Evolutionary conservation across 2,113 vertebrate genomes (phyloP), one percentile per base, ranked within the genome.

Genomic region (Daubentonia madagascariensis): DNA sequence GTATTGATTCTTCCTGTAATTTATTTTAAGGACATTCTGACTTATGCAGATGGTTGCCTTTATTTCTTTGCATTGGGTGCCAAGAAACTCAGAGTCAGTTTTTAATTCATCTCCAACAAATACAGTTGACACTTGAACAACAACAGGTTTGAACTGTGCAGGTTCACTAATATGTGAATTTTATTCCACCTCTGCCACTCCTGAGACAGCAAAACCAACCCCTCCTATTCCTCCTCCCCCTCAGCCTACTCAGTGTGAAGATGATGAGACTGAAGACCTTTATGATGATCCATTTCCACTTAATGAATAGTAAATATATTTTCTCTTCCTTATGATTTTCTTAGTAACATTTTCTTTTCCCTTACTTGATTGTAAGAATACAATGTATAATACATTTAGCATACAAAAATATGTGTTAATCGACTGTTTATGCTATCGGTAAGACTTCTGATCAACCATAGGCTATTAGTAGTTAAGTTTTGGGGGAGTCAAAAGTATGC

Each of bases 41-140:
- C 75, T 79, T 84, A 35, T 95, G 54, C 32, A 84, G 52, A 89
- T 92, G 12, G 40, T 50, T 75, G 43, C 8, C 57, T 96, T 87
- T 92, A 75, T 85, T 86, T 94, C 59, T 97, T 89, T 79, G 54
- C 70, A 83, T 54, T 83, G 40, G 11, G n/a, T 48, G n/a, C 86
- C 75, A 72, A 72, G 37, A 50, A 97, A 52, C 59, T 92, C 28
- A 48, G 40, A 57, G 25, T 45, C 8, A 18, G n/a, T 40, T 86
- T 96, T 85, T 88, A 63, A 89, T 97, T 96, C 5, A 63, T 70
- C 50, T 80, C 43, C 95, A 91, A 85, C 63, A 85, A 85, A 79
- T n/a, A 81, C 16, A 48, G 73, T 48, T 76, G 73, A 32, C 43
- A 28, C 43, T 32, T 76, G 73, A 76, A 76, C 43, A 48, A 30